phyloP scores from a whole-genome alignment of 1,140 invertebrate species.

The Aethina tumida region DNA sequence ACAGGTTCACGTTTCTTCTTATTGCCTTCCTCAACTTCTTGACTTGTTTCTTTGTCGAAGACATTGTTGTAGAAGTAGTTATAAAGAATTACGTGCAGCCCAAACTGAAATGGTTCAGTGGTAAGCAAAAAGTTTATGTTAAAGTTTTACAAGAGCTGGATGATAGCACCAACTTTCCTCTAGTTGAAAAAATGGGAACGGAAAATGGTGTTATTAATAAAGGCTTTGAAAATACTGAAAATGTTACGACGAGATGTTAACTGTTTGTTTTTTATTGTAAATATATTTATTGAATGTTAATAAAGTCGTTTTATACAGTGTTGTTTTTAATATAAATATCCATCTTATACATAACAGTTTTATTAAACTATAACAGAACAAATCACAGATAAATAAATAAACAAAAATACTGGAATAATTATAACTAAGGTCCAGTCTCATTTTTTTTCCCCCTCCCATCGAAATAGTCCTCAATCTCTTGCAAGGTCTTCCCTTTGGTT shows the following conservation, averaged over 20 bases:
- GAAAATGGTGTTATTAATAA: too few species aligned
- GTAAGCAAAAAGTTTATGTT: conserved; percentile 16
- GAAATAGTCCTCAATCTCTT: conserved; percentile 59
- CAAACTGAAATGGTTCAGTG: conserved; percentile 43
- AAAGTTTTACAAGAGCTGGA: conserved; percentile 9
- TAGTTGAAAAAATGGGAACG: too few species aligned
- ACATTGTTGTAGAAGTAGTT: conserved; percentile 51
- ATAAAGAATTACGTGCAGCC: conserved; percentile 45
- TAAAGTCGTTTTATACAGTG: too few species aligned
- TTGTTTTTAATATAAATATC: too few species aligned
- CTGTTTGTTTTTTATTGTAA: too few species aligned
- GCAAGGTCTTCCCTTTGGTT: conserved; percentile 65
- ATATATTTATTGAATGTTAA: too few species aligned
- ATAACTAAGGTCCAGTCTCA: too few species aligned
- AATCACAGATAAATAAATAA: conserved; percentile 1
- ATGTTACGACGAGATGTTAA: too few species aligned
- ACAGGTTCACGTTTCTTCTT: conserved; percentile 49
- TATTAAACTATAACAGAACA: too few species aligned
- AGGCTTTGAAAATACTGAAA: too few species aligned
- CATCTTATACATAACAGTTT: too few species aligned
- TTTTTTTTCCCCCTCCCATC: conserved; percentile 13
- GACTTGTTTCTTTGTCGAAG: conserved; percentile 50
- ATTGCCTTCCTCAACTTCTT: conserved; percentile 51
- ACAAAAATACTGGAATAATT: too few species aligned
- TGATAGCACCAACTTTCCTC: conserved; percentile 7